These are phyloP conservation scores for Coleophora deauratella DNA, from an alignment of 2,888 invertebrate genomes.

Conservation along the genomic window DNA sequence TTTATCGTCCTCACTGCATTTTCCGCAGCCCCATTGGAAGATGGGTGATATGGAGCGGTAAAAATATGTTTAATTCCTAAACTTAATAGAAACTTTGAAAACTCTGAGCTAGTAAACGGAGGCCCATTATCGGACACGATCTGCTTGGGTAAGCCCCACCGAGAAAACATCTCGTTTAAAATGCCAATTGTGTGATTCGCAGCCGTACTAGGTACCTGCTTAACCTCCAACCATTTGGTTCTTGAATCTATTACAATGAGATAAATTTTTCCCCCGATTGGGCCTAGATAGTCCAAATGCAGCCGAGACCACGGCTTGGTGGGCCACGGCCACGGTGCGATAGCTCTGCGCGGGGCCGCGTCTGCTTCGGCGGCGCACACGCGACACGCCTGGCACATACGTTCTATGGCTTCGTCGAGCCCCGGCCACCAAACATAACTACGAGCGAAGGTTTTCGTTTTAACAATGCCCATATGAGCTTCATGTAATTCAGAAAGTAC, in stretches of 20 bases:
- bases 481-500: conserved; percentile 1
- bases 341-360: conserved; percentile 5
- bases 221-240: conserved; percentile 16
- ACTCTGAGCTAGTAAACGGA: too few relatives aligned
- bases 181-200: background rate
- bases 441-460: conserved; percentile 6
- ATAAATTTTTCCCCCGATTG: conserved; percentile 4
- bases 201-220: conserved; percentile 8
- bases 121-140: too few relatives aligned
- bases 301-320: conserved; percentile 9
- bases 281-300: conserved; percentile 9
- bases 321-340: conserved; percentile 5
- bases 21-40: too few relatives aligned
- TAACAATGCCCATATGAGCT: too few relatives aligned
- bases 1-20: too few relatives aligned
- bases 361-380: too few relatives aligned
- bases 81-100: too few relatives aligned
- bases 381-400: conserved; percentile 1
- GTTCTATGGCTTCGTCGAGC: conserved; percentile 7
- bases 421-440: conserved; percentile 7
- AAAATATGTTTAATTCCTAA: too few relatives aligned
- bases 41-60: too few relatives aligned
- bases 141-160: conserved; percentile 9
- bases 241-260: conserved; percentile 11
- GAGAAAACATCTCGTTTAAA: conserved; percentile 1